Conservation (phyloP, 2,113 vertebrate genomes). For the Sphaerodactylus townsendi region DNA sequence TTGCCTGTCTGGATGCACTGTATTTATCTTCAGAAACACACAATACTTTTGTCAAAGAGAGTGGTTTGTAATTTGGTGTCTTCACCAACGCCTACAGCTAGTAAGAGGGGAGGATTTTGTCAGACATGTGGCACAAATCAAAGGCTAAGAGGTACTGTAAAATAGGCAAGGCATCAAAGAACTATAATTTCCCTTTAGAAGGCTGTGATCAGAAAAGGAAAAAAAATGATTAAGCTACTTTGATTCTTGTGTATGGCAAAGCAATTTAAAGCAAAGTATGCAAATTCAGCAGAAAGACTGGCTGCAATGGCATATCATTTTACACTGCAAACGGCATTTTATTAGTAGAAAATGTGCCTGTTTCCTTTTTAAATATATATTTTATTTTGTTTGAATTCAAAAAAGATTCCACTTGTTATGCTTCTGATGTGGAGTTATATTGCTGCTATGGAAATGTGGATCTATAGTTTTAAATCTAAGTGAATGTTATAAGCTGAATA, state of each 20-base stretch:
- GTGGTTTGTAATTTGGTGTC: background rate
- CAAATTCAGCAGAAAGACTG: conserved; percentile 38
- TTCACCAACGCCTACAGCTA: background rate
- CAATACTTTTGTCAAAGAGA: background rate
- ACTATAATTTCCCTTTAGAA: background rate
- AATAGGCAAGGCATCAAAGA: background rate
- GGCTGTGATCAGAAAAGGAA: background rate
- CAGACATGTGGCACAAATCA: background rate
- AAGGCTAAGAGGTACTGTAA: background rate
- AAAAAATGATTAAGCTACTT: conserved; percentile 33
- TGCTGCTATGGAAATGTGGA: background rate
- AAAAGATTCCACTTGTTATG: background rate
- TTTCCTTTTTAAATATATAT: conserved; percentile 48
- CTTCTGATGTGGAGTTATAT: background rate
- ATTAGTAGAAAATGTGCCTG: conserved; percentile 58
- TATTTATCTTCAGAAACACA: background rate
- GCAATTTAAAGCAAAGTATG: background rate
- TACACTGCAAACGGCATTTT: background rate
- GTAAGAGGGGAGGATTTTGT: background rate
- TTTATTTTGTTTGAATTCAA: background rate
- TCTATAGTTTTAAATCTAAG: background rate
- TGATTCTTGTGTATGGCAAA: background rate
- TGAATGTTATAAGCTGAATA: background rate
- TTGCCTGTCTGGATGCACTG: fast-evolving
- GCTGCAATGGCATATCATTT: conserved; percentile 28